Evolutionary conservation across 1,140 invertebrate genomes (phyloP), one percentile per base, ranked within the genome.

Genomic region (Riptortus pedestris): DNA sequence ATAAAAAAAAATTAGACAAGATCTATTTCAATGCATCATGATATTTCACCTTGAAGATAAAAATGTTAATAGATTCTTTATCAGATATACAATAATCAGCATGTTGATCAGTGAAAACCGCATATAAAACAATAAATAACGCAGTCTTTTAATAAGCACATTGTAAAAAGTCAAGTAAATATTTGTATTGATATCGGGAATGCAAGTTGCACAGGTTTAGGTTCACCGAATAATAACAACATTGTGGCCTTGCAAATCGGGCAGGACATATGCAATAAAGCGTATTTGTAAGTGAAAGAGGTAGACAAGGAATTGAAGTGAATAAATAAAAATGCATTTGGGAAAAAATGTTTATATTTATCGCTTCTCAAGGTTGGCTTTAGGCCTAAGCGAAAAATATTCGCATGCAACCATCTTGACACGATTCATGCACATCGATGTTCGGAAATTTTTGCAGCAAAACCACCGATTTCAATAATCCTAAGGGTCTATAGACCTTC

Each of bases 351-450:
- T 55, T 55, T 59, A 59, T 59, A 59, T 59, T 59, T 59, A 59
- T 33, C 31, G 3, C 7, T 48, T 52, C 45, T 69, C 70, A 71
- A 71, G 70, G 70, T 70, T 67, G 67, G 57, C 65, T 65, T 48
- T 59, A 69, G 65, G 68, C 65, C 68, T 70, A 69, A 65, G 69
- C 71, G 67, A 71, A 72, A 71, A 69, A 67, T 70, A 72, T 72
- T 69, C 66, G 67, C 71, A 67, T 70, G 70, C 71, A 72, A 71
- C 71, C 71, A 72, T 72, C 70, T 72, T 72, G 71, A 70, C 71
- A 71, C 71, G 69, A 70, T 67, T 70, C 70, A 70, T 69, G 71
- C 70, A 70, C 70, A 67, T 68, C 65, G 66, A 69, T 67, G 67
- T 68, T 66, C 65, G 43, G 27, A 61, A 64, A 65, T 68, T 68